Base-by-base conservation (phyloP, 30 jellyfish, hydroid and myxozoan genomes). In the Thelohanellus kitauei region DNA sequence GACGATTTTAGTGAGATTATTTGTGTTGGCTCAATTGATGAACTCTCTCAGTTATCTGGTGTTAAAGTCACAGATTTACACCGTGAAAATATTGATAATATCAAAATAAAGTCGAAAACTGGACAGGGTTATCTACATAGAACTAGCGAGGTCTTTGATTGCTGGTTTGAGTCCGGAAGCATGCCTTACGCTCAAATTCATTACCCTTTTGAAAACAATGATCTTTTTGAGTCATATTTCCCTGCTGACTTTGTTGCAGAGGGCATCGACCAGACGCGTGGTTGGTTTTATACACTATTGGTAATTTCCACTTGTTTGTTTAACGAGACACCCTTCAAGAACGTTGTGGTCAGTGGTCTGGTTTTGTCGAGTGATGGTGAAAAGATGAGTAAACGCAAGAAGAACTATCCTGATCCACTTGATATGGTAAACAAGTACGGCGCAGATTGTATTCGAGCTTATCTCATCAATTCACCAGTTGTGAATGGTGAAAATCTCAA, bases 151-250 rank as follows among this genome's bases (percentile, higher is more conserved):
- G 93, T 73, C 10, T 73, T 73, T 27, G 93, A 73, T 33, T 73
- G 93, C 42, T 73, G 93, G 93, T 73, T 73, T 46, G 93, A 73
- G 41, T 54, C 84, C 33, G 93, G 93, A 31, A 61, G 88, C 52
- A 73, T 73, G 93, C 93, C 93, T 1, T 73, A 61, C 41, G 93
- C 93, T 14, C 93, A 73, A 51, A 31, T 51, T n/a, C 93, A 73
- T 62, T 73, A 73, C 38, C 93, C 93, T n/a, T 73, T 73, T 34
- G 93, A 73, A 45, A 73, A 73, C 51, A 73, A 73, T 39, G 88
- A 73, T 17, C 46, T 2, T 15, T 73, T 73, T 27, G 87, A 73
- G 43, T 19, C 55, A 40, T 34, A 71, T 1, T 73, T 73, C 22
- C 93, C 93, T 3, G 93, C 88, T 17, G 93, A 73, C 47, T 73